Evolutionary conservation across 2,113 vertebrate species (phyloP).

Genomic region (Apus apus): DNA sequence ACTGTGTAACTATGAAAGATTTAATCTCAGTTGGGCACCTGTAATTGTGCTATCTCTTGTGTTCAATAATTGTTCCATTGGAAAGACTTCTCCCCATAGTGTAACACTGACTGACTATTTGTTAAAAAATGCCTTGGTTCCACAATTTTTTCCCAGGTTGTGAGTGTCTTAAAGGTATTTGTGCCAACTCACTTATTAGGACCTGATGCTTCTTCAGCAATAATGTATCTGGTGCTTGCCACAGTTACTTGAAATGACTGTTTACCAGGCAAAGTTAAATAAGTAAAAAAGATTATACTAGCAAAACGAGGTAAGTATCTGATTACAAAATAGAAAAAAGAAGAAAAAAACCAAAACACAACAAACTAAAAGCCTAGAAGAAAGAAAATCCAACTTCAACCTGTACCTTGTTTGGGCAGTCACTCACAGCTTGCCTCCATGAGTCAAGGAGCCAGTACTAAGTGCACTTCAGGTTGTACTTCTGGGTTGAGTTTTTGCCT

Average conservation of each 20-base stretch:
- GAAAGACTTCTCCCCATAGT: not conserved
- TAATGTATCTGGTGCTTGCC: not conserved
- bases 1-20: not conserved
- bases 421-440: not conserved
- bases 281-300: not conserved
- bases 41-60: not conserved
- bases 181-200: not conserved
- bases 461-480: not conserved
- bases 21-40: not conserved
- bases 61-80: not conserved
- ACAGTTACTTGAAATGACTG: not conserved
- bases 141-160: not conserved
- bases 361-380: not conserved
- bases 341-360: not conserved
- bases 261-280: not conserved
- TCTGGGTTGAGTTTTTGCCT: not conserved
- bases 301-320: not conserved
- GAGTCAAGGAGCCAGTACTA: not conserved
- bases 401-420: not conserved
- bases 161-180: not conserved
- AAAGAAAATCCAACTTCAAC: not conserved
- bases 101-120: not conserved
- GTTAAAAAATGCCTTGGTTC: not conserved
- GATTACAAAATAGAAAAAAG: not conserved
- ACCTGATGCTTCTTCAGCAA: not conserved